Evolutionary conservation across 30 jellyfish, hydroid and myxozoan species (phyloP).

Genomic region (Clytia hemisphaerica): DNA sequence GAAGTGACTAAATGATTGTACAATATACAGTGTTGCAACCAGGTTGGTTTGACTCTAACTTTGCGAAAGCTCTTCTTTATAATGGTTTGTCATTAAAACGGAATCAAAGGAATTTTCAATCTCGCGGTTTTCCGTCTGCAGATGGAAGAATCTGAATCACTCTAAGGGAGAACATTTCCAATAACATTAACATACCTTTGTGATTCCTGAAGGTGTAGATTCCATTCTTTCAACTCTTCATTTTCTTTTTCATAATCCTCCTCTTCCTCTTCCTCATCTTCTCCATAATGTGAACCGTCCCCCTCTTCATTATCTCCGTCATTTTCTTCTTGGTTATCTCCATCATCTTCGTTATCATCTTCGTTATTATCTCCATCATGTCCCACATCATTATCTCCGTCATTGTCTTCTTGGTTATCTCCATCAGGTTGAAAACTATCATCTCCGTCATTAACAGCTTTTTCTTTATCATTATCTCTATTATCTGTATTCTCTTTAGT

Average conservation of each 20-base stretch:
- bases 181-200: no score
- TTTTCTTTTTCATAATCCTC: conserved; percentile 1
- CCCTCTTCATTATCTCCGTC: conserved; percentile 1
- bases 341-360: conserved; percentile 29
- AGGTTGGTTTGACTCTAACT: no score
- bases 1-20: no score
- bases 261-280: background rate
- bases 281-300: background rate
- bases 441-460: background rate
- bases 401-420: background rate
- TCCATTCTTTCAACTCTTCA: conserved; percentile 29
- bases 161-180: no score
- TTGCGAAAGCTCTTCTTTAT: no score
- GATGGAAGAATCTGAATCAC: no score
- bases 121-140: no score
- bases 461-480: conserved; percentile 1
- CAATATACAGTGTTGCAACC: no score
- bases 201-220: no score
- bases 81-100: no score
- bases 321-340: conserved; percentile 6
- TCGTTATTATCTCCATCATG: conserved; percentile 23
- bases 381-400: conserved; percentile 16
- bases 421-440: background rate
- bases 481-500: conserved; percentile 14
- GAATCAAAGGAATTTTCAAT: no score